Conservation (phyloP, 2,113 vertebrate genomes). For the Egretta garzetta region DNA sequence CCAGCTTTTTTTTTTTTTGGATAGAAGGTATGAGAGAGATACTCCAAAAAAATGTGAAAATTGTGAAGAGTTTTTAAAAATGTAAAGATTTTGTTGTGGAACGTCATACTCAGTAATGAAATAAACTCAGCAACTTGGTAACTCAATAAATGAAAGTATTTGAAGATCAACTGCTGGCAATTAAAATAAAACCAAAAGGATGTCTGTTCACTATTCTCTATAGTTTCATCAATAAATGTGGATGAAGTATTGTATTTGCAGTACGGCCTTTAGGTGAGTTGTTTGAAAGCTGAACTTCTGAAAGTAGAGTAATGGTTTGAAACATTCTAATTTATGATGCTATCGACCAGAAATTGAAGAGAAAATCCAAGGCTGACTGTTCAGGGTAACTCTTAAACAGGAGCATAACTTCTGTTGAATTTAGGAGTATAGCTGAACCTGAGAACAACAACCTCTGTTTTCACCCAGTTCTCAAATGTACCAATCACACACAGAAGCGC, state of each 20-base stretch:
- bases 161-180: not conserved
- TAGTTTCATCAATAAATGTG: too few species aligned
- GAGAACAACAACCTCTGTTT: not conserved
- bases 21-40: not conserved
- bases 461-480: not conserved
- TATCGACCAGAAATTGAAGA: not conserved
- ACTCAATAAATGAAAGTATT: not conserved
- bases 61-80: not conserved
- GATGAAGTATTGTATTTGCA: not conserved
- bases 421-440: not conserved
- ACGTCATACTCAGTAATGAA: not conserved
- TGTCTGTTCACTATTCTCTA: not conserved
- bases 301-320: not conserved
- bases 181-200: not conserved
- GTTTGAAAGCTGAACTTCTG: not conserved
- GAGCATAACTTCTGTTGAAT: not conserved
- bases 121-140: not conserved
- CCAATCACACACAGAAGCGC: fast-evolving
- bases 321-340: not conserved
- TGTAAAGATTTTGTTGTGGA: not conserved
- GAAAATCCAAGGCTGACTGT: not conserved
- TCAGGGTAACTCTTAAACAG: not conserved
- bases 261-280: not conserved
- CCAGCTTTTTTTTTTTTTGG: not conserved
- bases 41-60: not conserved